These are phyloP conservation scores for Botia almorhae DNA, from an alignment of 2,797 vertebrate genomes.

Conservation along the genomic window DNA sequence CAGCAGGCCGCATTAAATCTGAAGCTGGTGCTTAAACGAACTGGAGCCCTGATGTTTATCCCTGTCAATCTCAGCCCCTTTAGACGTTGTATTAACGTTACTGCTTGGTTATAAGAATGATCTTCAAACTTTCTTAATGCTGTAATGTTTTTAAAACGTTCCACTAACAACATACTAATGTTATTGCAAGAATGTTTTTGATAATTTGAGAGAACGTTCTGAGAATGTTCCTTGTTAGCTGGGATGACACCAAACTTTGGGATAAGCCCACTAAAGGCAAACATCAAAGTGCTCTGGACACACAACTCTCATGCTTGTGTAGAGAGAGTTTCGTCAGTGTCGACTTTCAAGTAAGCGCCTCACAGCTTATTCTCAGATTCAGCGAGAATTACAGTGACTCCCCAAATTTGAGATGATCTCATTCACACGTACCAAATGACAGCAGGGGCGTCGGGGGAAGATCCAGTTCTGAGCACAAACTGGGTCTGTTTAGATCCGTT, in stretches of 20 bases:
- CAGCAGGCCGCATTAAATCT: slow-evolving; percentile 52
- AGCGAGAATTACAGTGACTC: slow-evolving; percentile 7
- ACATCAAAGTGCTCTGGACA: slow-evolving; percentile 15
- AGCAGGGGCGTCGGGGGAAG: neutral
- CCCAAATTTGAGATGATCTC: slow-evolving; percentile 12
- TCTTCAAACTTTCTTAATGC: too few species aligned
- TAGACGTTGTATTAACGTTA: neutral
- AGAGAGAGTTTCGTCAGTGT: neutral
- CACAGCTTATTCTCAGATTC: neutral
- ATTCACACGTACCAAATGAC: neutral
- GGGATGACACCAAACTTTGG: slow-evolving; percentile 5
- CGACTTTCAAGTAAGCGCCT: neutral
- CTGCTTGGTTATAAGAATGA: too few species aligned
- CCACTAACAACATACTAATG: too few species aligned
- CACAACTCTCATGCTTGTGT: slow-evolving; percentile 21
- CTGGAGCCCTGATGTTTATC: slow-evolving; percentile 44
- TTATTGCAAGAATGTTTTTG: too few species aligned
- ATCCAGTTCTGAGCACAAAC: neutral
- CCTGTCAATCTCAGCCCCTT: slow-evolving; percentile 31
- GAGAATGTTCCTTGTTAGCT: too few species aligned
- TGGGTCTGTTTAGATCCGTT: slow-evolving; percentile 3
- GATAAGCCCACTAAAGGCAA: neutral
- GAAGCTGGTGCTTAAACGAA: slow-evolving; percentile 47
- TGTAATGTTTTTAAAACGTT: too few species aligned
- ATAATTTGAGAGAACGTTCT: too few species aligned